A percentile compares a stretch with the other conserved stretches of the same genome.
These are phyloP conservation scores for Platysteira castanea DNA, from an alignment of 2,113 vertebrate species.

Conservation along the genomic window DNA sequence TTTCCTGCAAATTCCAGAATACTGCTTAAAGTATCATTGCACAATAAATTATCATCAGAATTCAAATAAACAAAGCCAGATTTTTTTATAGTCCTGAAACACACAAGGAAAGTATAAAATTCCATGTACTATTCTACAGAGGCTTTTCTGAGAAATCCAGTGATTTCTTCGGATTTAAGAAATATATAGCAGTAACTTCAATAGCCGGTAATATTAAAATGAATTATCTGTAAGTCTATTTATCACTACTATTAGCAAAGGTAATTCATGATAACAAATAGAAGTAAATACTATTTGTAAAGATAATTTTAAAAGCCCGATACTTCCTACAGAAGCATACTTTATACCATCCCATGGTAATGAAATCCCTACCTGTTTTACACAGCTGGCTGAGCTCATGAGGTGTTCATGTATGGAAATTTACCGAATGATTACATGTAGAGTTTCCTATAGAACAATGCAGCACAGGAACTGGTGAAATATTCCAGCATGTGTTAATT, in stretches of 20 bases:
- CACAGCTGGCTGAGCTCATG: background rate
- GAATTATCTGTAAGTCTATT: background rate
- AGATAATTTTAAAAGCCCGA: rapidly evolving
- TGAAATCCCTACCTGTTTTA: background rate
- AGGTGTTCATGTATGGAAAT: background rate
- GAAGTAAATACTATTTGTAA: background rate
- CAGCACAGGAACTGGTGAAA: background rate
- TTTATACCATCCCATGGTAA: background rate
- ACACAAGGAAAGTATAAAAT: background rate
- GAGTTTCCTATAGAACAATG: background rate
- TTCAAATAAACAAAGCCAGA: background rate
- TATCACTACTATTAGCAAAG: background rate
- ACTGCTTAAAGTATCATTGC: background rate
- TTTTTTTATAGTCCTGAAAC: background rate
- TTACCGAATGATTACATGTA: too few species aligned
- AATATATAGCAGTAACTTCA: background rate
- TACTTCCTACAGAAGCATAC: background rate
- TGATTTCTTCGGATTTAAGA: background rate
- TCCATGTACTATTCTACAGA: background rate
- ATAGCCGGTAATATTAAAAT: background rate
- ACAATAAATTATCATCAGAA: background rate
- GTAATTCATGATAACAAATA: background rate
- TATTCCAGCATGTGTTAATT: background rate
- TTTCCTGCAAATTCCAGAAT: background rate
- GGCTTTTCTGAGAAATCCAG: background rate